Evolutionary conservation across 2,113 vertebrate genomes (phyloP).

Genomic region (Tachysurus vachellii): DNA sequence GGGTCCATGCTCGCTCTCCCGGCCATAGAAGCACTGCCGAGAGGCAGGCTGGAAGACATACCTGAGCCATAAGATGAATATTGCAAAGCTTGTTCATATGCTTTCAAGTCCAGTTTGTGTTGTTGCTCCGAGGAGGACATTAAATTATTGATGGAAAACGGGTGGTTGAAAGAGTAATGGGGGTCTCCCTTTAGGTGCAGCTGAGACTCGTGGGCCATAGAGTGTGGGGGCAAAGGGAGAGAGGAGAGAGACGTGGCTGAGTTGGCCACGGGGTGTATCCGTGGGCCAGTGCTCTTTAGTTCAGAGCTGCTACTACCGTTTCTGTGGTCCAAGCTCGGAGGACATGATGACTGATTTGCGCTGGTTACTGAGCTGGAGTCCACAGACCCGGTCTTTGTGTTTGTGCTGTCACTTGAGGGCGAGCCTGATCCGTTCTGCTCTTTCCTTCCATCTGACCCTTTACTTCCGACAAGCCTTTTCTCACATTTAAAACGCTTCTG

Average conservation of each 20-base stretch:
- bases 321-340: slow-evolving; percentile 79
- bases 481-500: slow-evolving; percentile 99
- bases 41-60: slow-evolving; percentile 78
- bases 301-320: slow-evolving; percentile 72
- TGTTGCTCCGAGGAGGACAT: slow-evolving; percentile 98
- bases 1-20: slow-evolving; percentile 85
- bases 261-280: slow-evolving; percentile 71
- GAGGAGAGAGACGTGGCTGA: slow-evolving; percentile 79
- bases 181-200: slow-evolving; percentile 94
- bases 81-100: slow-evolving; percentile 90
- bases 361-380: slow-evolving; percentile 74
- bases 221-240: slow-evolving; percentile 79
- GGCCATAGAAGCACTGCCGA: slow-evolving; percentile 77
- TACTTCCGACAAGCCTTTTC: slow-evolving; percentile 75
- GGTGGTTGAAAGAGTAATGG: slow-evolving; percentile 97
- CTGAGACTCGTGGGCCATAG: slow-evolving; percentile 85
- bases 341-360: slow-evolving; percentile 73
- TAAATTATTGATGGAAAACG: slow-evolving; percentile 99
- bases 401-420: slow-evolving; percentile 73
- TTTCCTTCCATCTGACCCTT: slow-evolving; percentile 72
- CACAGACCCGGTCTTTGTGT: slow-evolving; percentile 75
- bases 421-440: slow-evolving; percentile 73
- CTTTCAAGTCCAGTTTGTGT: slow-evolving; percentile 99
- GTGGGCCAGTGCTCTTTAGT: slow-evolving; percentile 79
- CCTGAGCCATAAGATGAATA: slow-evolving; percentile 87